These are phyloP conservation scores for Enteromius afrohamiltoni DNA, from an alignment of 2,797 vertebrate species.

Conservation along the genomic window DNA sequence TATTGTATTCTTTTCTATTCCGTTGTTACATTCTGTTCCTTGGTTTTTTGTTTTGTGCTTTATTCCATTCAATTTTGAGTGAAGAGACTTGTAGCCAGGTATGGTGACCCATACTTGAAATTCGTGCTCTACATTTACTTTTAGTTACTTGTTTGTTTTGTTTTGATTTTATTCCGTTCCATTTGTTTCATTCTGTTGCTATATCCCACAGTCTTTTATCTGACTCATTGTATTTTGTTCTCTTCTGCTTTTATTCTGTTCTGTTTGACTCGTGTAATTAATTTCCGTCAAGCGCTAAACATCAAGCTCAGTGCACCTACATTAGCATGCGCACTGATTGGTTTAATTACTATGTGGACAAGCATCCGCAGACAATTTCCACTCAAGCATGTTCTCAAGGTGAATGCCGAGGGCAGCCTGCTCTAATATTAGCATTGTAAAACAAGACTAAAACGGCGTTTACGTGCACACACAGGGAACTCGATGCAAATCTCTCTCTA, in stretches of 20 bases:
- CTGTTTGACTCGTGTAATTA: background rate
- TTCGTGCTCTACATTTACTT: too few species aligned
- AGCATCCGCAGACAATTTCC: conserved; percentile 18
- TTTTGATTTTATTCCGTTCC: background rate
- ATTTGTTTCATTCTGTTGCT: background rate
- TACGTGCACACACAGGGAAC: conserved; percentile 15
- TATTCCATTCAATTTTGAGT: background rate
- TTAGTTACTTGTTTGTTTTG: background rate
- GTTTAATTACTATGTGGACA: conserved; percentile 40
- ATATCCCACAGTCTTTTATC: background rate
- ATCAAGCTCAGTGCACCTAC: background rate
- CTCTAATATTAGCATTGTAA: conserved; percentile 46
- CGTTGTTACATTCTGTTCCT: background rate
- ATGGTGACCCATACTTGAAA: too few species aligned
- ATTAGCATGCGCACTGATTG: conserved; percentile 20
- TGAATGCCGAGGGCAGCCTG: conserved; percentile 25
- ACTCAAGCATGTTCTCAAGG: conserved; percentile 46
- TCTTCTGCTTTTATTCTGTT: conserved; percentile 10
- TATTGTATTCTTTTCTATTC: background rate
- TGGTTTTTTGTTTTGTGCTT: background rate
- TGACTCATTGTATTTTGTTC: background rate
- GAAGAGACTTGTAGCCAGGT: too few species aligned
- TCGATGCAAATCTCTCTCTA: conserved; percentile 20
- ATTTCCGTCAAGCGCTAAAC: conserved; percentile 8
- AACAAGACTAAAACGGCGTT: conserved; percentile 16